Evolutionary conservation across 2,113 vertebrate genomes (phyloP).

Genomic region (Eulacestoma nigropectus): DNA sequence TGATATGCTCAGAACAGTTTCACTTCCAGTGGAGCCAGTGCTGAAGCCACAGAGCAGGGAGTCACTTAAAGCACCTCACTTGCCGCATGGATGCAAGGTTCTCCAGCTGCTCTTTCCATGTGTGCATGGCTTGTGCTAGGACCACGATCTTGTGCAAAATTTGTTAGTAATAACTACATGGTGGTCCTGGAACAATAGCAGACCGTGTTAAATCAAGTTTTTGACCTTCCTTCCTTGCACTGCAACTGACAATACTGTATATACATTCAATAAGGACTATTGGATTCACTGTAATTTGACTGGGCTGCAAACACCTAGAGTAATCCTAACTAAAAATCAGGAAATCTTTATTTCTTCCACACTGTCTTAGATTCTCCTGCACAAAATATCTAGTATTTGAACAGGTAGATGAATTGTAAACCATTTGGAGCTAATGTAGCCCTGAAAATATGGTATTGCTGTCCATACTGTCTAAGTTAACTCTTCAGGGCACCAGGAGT

Average conservation of each 20-base stretch:
- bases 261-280: not conserved
- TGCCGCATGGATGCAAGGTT: not conserved
- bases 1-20: not conserved
- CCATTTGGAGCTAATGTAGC: not conserved
- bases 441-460: not conserved
- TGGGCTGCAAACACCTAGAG: not conserved
- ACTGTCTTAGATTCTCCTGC: not conserved
- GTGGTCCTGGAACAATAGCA: not conserved
- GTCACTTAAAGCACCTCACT: not conserved
- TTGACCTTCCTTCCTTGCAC: not conserved
- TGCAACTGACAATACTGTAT: not conserved
- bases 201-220: not conserved
- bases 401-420: not conserved
- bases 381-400: not conserved
- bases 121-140: not conserved
- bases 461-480: not conserved
- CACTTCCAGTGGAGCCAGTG: accelerated
- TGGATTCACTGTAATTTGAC: not conserved
- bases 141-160: not conserved
- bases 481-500: not conserved
- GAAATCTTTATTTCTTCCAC: not conserved
- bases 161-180: not conserved
- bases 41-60: not conserved
- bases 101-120: not conserved
- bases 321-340: not conserved